Conservation (phyloP, 1,140 invertebrate species). For the Centruroides sculpturatus region DNA sequence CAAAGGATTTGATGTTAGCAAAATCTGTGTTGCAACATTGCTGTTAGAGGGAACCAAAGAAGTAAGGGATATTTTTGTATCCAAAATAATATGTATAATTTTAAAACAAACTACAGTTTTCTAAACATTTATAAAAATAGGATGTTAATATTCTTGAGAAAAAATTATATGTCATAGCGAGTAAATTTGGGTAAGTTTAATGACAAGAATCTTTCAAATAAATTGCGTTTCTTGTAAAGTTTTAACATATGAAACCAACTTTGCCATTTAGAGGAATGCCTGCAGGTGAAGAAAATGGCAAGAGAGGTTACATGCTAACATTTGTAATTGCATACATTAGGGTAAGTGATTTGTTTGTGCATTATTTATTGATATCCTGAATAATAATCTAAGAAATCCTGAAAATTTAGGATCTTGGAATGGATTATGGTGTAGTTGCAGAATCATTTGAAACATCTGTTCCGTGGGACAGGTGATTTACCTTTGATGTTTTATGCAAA, state of each 20-base stretch:
- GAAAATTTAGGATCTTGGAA: constrained; percentile 59
- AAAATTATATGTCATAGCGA: constrained; percentile 66
- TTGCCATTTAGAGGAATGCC: constrained; percentile 37
- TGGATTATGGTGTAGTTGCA: constrained; percentile 75
- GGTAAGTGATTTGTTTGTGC: constrained; percentile 31
- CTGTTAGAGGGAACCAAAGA: constrained; percentile 65
- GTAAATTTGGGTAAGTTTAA: constrained; percentile 29
- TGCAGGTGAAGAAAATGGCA: constrained; percentile 83
- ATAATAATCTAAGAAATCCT: background rate
- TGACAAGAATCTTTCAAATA: background rate
- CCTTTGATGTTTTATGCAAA: background rate
- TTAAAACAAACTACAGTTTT: no score
- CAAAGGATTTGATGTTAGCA: constrained; percentile 70
- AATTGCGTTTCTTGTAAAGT: background rate
- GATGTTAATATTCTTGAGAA: constrained; percentile 65
- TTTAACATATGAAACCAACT: background rate
- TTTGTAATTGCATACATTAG: constrained; percentile 98
- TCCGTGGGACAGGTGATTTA: constrained; percentile 62
- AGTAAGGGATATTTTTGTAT: constrained; percentile 18
- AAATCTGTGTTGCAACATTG: constrained; percentile 79
- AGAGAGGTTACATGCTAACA: constrained; percentile 86
- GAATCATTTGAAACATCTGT: constrained; percentile 98
- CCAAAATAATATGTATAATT: no score
- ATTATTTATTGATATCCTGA: background rate
- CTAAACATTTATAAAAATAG: constrained; percentile 21